Conservation (phyloP, 2,888 invertebrate genomes). For the Polia nebulosa region DNA sequence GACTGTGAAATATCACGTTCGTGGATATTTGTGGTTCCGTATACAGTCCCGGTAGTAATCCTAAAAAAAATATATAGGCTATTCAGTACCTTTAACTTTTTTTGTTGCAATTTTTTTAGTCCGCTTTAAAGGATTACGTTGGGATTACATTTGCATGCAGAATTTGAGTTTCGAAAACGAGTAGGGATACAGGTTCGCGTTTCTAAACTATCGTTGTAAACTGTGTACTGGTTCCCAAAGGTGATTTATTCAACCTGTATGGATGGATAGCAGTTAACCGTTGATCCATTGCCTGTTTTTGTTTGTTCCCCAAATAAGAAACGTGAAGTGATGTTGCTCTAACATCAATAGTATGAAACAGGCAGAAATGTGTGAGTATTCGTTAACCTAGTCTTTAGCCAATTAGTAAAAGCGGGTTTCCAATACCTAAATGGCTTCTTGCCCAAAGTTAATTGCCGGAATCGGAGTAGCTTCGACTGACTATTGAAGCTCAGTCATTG, state of each 20-base stretch:
- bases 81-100: background rate
- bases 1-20: conserved; percentile 16
- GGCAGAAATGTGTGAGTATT: background rate
- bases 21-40: background rate
- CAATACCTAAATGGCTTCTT: conserved; percentile 2
- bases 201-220: conserved; percentile 24
- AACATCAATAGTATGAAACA: background rate
- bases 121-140: conserved; percentile 2
- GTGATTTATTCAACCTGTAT: conserved; percentile 46
- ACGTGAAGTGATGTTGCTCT: background rate
- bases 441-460: conserved; percentile 12
- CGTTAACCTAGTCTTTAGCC: background rate
- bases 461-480: background rate
- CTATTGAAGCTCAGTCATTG: background rate
- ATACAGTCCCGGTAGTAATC: background rate
- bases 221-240: conserved; percentile 22
- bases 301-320: conserved; percentile 37
- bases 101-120: background rate
- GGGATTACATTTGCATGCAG: conserved; percentile 20
- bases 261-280: conserved; percentile 24
- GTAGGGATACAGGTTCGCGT: conserved; percentile 6
- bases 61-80: background rate
- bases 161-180: conserved; percentile 17
- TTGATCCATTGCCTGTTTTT: conserved; percentile 41
- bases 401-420: background rate